Base-by-base conservation (phyloP, 2,797 vertebrate genomes). In the Spea hammondii region DNA sequence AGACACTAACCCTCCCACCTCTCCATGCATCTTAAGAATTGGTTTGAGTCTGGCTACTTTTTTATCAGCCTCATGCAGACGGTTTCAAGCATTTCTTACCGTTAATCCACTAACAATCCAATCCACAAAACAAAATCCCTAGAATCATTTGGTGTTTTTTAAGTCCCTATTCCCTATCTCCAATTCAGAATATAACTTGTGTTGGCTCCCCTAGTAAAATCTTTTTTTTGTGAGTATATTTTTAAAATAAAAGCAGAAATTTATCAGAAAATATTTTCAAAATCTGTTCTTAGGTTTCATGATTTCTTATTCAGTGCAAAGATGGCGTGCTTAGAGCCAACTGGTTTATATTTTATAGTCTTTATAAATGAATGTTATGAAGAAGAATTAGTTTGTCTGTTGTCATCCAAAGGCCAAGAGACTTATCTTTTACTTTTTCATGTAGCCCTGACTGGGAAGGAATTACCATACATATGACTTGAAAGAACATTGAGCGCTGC, bases 71-170 rank as follows among this genome's bases (percentile, higher is more conserved):
- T 77, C 64, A n/a, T 70, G 57, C 75, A 82, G 59, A 44, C 53
- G 6, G 44, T 49, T 70, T 76, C 49, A 46, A 51, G 55, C 53
- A 54, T 67, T 67, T 66, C 74, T 73, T 13, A 49, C 46, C 69
- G 64, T 54, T 77, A 73, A 77, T 77, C 70, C 79, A 82, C n/a
- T 73, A 70, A 70, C 75, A 74, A 77, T 70, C 65, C 72, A 75
- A 80, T 79, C 66, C 66, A 64, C 54, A 68, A 65, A 77, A 73
- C 57, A 72, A 53, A 77, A 81, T 68, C 74, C 67, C 69, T 73
- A 17, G 54, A 77, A 80, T 67, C 53, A 73, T 81, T 72, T 81
- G 67, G 47, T 51, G 53, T 46, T 59, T 80, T 81, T 77, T 6
- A 50, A 78, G 48, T 44, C n/a, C 47, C 62, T 65, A 53, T 53